A percentile compares a stretch with the other conserved stretches of the same genome.
These are phyloP conservation scores for Cyrtorhinus lividipennis DNA, from an alignment of 1,140 invertebrate genomes.

Conservation along the genomic window DNA sequence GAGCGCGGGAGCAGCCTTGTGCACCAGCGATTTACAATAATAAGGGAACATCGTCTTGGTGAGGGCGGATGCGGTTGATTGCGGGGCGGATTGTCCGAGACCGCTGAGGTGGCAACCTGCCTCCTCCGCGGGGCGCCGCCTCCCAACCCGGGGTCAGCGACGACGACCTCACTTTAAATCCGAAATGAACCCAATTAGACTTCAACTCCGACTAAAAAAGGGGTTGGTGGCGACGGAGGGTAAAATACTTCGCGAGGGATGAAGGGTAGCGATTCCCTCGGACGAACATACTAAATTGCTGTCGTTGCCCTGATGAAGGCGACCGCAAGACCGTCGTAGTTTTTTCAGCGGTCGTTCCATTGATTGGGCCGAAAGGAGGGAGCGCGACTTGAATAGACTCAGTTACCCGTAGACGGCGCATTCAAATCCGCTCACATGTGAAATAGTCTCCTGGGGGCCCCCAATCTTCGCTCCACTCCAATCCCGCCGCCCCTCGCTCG, in stretches of 20 bases:
- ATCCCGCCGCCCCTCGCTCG: not conserved
- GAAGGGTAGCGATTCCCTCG: not conserved
- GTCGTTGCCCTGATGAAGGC: not conserved
- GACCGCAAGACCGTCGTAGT: constrained; percentile 8
- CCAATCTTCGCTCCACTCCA: too few relatives aligned
- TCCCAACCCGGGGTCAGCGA: not conserved
- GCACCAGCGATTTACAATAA: constrained; percentile 1
- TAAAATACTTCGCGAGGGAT: too few relatives aligned
- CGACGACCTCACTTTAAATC: not conserved
- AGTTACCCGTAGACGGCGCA: constrained; percentile 11
- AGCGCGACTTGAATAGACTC: constrained; percentile 8
- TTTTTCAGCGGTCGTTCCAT: constrained; percentile 16
- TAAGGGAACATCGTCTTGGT: not conserved
- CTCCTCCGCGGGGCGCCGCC: not conserved
- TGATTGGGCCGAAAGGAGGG: constrained; percentile 8
- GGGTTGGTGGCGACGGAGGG: not conserved
- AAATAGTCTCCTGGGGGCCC: constrained; percentile 5
- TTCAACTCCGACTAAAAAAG: not conserved
- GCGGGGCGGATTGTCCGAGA: not conserved
- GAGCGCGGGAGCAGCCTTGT: not conserved
- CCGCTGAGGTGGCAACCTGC: constrained; percentile 1
- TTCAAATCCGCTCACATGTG: constrained; percentile 16
- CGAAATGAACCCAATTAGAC: not conserved
- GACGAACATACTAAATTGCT: not conserved
- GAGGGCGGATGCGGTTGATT: constrained; percentile 3